Percentiles rank a stretch among this genome's conserved stretches.
phyloP scores from a whole-genome alignment of 1,140 invertebrate species.

The Monochamus saltuarius region DNA sequence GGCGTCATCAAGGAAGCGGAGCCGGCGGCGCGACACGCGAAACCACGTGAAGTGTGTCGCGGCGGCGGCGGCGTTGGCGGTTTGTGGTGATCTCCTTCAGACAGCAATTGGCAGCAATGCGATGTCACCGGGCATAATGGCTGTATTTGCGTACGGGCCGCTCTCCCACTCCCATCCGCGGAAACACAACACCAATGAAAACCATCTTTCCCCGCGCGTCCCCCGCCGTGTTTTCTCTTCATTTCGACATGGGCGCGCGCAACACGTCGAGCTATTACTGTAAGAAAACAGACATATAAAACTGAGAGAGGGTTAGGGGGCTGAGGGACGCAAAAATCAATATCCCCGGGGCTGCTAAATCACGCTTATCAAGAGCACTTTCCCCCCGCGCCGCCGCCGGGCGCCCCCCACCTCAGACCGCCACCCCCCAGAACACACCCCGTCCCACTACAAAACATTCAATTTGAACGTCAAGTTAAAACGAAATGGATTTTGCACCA shows the following conservation, averaged over 20 bases:
- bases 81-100: slow-evolving; percentile 21
- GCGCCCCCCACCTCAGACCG: slow-evolving; percentile 37
- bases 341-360: slow-evolving; percentile 71
- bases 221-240: slow-evolving; percentile 42
- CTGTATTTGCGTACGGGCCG: slow-evolving; percentile 51
- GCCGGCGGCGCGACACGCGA: not conserved
- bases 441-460: slow-evolving; percentile 54
- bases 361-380: slow-evolving; percentile 71
- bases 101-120: slow-evolving; percentile 22
- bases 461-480: slow-evolving; percentile 53
- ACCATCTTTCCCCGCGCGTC: slow-evolving; percentile 46
- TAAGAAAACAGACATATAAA: slow-evolving; percentile 57
- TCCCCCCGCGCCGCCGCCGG: slow-evolving; percentile 53
- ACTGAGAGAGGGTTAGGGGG: slow-evolving; percentile 54
- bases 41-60: not conserved
- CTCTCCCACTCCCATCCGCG: slow-evolving; percentile 35
- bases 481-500: slow-evolving; percentile 55
- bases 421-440: slow-evolving; percentile 50
- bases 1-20: not conserved
- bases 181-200: slow-evolving; percentile 54
- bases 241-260: slow-evolving; percentile 44
- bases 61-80: slow-evolving; percentile 14
- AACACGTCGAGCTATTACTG: slow-evolving; percentile 53
- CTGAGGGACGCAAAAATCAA: slow-evolving; percentile 63
- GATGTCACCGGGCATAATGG: slow-evolving; percentile 43